Percentiles rank a stretch among this genome's conserved stretches.
Conservation (phyloP, 2,888 invertebrate species). For the Rhagium mordax region DNA sequence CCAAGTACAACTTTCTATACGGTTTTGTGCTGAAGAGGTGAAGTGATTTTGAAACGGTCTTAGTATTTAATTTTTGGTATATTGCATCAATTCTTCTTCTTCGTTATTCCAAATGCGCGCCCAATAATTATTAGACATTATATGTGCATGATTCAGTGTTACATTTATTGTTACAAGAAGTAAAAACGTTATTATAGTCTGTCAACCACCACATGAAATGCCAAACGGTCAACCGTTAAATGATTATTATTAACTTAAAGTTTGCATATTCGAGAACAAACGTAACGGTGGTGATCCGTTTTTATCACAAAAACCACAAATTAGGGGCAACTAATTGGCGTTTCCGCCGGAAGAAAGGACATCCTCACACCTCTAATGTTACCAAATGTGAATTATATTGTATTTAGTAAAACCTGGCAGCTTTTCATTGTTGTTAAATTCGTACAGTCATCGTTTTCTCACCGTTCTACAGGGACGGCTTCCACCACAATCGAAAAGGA, state of each 20-base stretch:
- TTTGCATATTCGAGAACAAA: constrained; percentile 54
- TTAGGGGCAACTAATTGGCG: constrained; percentile 62
- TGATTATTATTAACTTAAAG: constrained; percentile 14
- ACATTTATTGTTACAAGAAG: background rate
- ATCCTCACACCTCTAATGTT: constrained; percentile 59
- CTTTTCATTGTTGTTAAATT: constrained; percentile 60
- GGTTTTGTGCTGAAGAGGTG: too few relatives aligned
- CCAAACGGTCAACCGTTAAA: constrained; percentile 7
- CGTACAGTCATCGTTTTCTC: constrained; percentile 58
- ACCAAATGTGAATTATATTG: constrained; percentile 63
- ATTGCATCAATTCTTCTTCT: too few relatives aligned
- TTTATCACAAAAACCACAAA: constrained; percentile 59
- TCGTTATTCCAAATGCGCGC: too few relatives aligned
- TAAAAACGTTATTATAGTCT: too few relatives aligned
- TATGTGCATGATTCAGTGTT: background rate
- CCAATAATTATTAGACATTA: too few relatives aligned
- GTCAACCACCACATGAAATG: background rate
- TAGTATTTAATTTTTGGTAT: too few relatives aligned
- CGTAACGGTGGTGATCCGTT: constrained; percentile 38
- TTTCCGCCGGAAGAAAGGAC: constrained; percentile 51
- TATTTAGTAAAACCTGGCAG: constrained; percentile 62
- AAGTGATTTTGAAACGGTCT: too few relatives aligned
- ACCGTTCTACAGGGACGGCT: background rate
- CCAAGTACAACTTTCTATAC: too few relatives aligned
- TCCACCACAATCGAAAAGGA: background rate